Percentiles rank a stretch among this genome's conserved stretches.
phyloP scores from a whole-genome alignment of 2,888 invertebrate genomes.

The Parthenolecanium corni region DNA sequence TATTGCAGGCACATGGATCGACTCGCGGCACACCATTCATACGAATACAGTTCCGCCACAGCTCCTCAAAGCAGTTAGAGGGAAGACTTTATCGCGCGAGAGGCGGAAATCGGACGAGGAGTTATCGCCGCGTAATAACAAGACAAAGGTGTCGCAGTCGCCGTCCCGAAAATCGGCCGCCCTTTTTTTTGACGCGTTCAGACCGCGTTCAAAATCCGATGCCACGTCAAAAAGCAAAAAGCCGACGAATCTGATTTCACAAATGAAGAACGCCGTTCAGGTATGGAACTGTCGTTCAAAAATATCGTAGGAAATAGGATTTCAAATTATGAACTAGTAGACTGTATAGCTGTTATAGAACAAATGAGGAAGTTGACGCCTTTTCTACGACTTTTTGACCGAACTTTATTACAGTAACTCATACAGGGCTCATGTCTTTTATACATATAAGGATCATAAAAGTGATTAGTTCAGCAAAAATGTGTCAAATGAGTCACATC shows the following conservation, averaged over 20 bases:
- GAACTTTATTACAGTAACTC: too few species aligned
- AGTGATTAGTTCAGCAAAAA: too few species aligned
- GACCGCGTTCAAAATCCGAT: conserved; percentile 64
- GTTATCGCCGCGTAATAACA: conserved; percentile 28
- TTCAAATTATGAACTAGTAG: too few species aligned
- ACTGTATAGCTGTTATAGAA: too few species aligned
- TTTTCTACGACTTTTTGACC: too few species aligned
- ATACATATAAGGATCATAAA: too few species aligned
- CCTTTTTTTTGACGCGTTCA: conserved; percentile 61
- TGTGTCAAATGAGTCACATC: too few species aligned
- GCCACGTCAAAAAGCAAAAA: conserved; percentile 47
- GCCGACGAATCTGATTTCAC: conserved; percentile 58
- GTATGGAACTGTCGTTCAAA: conserved; percentile 45
- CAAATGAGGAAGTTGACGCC: too few species aligned
- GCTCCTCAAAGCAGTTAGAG: conserved; percentile 5
- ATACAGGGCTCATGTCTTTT: too few species aligned
- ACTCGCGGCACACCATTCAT: conserved; percentile 14
- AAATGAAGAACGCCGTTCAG: conserved; percentile 73
- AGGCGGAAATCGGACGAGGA: conserved; percentile 33
- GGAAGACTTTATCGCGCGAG: conserved; percentile 26
- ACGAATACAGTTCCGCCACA: conserved; percentile 13
- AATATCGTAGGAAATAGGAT: too few species aligned
- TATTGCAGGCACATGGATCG: conserved; percentile 16
- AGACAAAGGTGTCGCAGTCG: conserved; percentile 26
- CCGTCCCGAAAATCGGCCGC: conserved; percentile 29